Percentiles rank a stretch among this genome's conserved stretches.
Conservation (phyloP, 2,888 invertebrate genomes). For the Abrostola triplasia region DNA sequence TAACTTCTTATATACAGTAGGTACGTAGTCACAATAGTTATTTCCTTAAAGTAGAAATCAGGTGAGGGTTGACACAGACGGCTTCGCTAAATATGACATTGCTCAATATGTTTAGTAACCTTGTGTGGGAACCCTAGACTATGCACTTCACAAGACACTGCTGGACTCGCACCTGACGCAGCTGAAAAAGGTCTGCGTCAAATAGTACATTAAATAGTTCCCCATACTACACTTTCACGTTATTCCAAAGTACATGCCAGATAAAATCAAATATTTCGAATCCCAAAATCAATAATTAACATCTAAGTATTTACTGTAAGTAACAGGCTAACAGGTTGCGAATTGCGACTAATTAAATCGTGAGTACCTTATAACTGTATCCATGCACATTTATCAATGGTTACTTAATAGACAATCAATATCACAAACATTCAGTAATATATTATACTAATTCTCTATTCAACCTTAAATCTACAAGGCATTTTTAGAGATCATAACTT, state of each 20-base stretch:
- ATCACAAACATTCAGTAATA: slow-evolving; percentile 77
- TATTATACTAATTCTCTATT: slow-evolving; percentile 65
- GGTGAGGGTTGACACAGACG: slow-evolving; percentile 9
- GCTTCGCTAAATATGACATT: slow-evolving; percentile 4
- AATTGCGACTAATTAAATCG: slow-evolving; percentile 7
- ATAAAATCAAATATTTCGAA: neutral
- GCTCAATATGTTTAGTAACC: slow-evolving; percentile 16
- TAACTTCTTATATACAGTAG: slow-evolving; percentile 77
- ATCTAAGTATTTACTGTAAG: slow-evolving; percentile 1
- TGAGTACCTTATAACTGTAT: slow-evolving; percentile 26
- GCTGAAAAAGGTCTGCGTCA: too few relatives aligned
- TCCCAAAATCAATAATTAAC: neutral
- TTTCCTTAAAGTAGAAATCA: slow-evolving; percentile 16
- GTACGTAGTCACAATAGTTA: slow-evolving; percentile 33
- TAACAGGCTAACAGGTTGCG: slow-evolving; percentile 1
- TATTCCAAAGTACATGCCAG: neutral
- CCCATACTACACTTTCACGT: neutral
- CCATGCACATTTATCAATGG: slow-evolving; percentile 35
- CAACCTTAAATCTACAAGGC: slow-evolving; percentile 76
- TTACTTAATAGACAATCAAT: slow-evolving; percentile 57
- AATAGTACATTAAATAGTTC: too few relatives aligned
- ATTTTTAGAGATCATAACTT: slow-evolving; percentile 80
- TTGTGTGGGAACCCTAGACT: slow-evolving; percentile 1
- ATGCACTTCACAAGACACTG: slow-evolving; percentile 17
- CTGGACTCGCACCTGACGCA: too few relatives aligned